phyloP scores from a whole-genome alignment of 2,888 invertebrate species.

The Athalia rosae region DNA sequence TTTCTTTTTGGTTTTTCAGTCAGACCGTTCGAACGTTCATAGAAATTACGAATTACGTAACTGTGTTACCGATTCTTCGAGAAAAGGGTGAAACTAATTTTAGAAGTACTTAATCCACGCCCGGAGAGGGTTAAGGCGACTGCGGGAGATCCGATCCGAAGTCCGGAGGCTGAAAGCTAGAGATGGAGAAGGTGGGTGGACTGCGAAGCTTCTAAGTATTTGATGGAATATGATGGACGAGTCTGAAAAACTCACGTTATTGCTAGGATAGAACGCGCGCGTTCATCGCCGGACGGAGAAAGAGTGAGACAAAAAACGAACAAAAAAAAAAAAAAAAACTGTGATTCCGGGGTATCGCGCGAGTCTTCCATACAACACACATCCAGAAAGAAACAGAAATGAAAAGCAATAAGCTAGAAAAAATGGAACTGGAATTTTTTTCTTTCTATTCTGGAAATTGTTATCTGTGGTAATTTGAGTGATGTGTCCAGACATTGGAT shows the following conservation, averaged over 20 bases:
- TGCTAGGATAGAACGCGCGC: constrained; percentile 49
- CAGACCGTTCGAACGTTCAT: not conserved
- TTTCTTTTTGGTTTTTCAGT: not conserved
- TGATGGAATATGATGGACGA: constrained; percentile 70
- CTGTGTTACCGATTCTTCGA: not conserved
- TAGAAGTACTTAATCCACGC: constrained; percentile 63
- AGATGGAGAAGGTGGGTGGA: constrained; percentile 30
- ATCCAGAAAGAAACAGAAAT: not conserved
- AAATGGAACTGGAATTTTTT: not conserved
- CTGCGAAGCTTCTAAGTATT: constrained; percentile 54
- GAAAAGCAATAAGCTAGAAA: not conserved
- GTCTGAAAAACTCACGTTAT: constrained; percentile 60
- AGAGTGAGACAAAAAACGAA: constrained; percentile 13
- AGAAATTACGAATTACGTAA: constrained; percentile 1
- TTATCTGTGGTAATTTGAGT: no score
- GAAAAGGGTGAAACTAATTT: constrained; percentile 63
- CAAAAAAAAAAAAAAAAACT: constrained; percentile 42
- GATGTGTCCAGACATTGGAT: no score
- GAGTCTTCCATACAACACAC: not conserved
- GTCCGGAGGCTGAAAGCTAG: constrained; percentile 47
- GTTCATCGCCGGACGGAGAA: constrained; percentile 45
- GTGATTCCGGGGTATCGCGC: constrained; percentile 29
- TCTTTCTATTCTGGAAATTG: no score
- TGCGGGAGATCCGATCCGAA: constrained; percentile 42
- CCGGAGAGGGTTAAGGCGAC: constrained; percentile 46